Conservation (phyloP, 1,140 invertebrate genomes). For the Hypothenemus hampei region DNA sequence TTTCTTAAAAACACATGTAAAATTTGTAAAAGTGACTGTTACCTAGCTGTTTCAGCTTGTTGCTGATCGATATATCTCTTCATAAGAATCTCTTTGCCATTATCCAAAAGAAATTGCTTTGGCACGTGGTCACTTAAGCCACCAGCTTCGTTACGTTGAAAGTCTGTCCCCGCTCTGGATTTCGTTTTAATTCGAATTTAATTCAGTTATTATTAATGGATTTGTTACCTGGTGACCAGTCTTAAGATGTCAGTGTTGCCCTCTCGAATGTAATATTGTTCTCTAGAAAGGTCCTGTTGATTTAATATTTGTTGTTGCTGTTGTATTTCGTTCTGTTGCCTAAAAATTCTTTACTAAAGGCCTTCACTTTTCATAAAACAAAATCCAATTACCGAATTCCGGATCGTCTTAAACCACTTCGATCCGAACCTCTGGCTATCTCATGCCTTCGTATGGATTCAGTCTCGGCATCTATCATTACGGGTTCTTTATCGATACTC, state of each 20-base stretch:
- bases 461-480: conserved; percentile 50
- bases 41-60: conserved; percentile 43
- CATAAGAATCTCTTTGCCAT: conserved; percentile 75
- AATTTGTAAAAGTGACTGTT: conserved; percentile 16
- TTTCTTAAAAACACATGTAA: not conserved
- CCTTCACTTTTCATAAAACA: not conserved
- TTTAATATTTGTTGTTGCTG: conserved; percentile 11
- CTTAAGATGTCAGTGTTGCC: conserved; percentile 77
- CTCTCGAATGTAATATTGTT: conserved; percentile 73
- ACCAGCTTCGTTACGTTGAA: not conserved
- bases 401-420: conserved; percentile 33
- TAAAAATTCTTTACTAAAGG: not conserved
- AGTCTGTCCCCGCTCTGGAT: not conserved
- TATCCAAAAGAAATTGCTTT: conserved; percentile 58
- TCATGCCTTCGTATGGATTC: conserved; percentile 70
- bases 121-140: conserved; percentile 48
- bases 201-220: not conserved
- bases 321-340: conserved; percentile 5
- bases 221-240: conserved; percentile 58
- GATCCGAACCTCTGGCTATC: conserved; percentile 68
- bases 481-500: conserved; percentile 48
- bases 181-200: not conserved
- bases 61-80: conserved; percentile 77
- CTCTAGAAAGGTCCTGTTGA: conserved; percentile 47
- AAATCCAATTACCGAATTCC: not conserved